Conservation (phyloP, 2,888 invertebrate genomes). For the Netelia melanura region DNA sequence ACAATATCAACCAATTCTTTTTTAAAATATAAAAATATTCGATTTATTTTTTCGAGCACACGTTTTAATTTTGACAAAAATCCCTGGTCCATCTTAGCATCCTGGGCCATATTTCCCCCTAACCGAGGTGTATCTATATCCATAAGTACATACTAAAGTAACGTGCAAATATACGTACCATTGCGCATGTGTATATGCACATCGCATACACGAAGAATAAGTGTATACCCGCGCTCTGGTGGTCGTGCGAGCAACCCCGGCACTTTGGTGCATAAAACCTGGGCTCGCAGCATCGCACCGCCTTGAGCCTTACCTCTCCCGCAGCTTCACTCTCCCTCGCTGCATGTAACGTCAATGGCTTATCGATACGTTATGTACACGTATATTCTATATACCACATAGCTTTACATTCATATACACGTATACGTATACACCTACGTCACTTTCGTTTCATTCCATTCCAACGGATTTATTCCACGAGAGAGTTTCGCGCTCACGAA, state of each 20-base stretch:
- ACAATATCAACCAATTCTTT: too few relatives aligned
- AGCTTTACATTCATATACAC: neutral
- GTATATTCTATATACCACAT: slow-evolving; percentile 4
- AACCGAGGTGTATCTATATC: neutral
- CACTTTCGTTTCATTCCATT: slow-evolving; percentile 48
- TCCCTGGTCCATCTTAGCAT: too few relatives aligned
- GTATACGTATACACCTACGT: slow-evolving; percentile 44
- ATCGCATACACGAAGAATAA: slow-evolving; percentile 39
- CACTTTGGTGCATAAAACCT: slow-evolving; percentile 59
- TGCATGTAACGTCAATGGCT: slow-evolving; percentile 59
- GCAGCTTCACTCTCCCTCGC: slow-evolving; percentile 39
- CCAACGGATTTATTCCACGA: slow-evolving; percentile 53
- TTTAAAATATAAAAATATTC: too few relatives aligned
- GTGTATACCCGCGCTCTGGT: slow-evolving; percentile 32
- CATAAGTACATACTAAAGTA: slow-evolving; percentile 20
- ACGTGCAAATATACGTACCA: slow-evolving; percentile 20
- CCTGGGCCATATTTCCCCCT: too few relatives aligned
- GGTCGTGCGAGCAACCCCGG: slow-evolving; percentile 46
- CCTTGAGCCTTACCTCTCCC: slow-evolving; percentile 11
- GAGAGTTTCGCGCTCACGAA: slow-evolving; percentile 35
- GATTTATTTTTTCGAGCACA: too few relatives aligned
- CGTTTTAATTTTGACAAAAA: neutral
- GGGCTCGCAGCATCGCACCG: slow-evolving; percentile 37
- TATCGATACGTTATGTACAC: slow-evolving; percentile 56
- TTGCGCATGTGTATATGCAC: slow-evolving; percentile 33